These are phyloP conservation scores for Platerodrilus igneus DNA, from an alignment of 2,888 invertebrate genomes.

Conservation along the genomic window DNA sequence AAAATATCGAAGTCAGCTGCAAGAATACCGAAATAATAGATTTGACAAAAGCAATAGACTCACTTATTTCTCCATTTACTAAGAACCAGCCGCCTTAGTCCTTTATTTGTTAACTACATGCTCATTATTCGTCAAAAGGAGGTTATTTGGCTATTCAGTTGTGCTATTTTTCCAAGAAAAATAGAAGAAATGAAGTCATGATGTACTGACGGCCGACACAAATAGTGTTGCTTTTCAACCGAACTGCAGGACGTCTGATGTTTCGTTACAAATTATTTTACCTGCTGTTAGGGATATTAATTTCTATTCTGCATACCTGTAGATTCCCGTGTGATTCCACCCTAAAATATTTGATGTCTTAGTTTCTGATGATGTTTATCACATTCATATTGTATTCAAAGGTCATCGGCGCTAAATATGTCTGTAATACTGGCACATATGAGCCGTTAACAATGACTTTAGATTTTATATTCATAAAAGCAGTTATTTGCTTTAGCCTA, in stretches of 20 bases:
- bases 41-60: constrained; percentile 24
- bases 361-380: too few species aligned
- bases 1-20: constrained; percentile 35
- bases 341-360: too few species aligned
- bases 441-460: too few species aligned
- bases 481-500: too few species aligned
- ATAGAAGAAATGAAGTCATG: constrained; percentile 35
- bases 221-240: constrained; percentile 34
- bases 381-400: too few species aligned
- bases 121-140: constrained; percentile 39
- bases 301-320: constrained; percentile 22
- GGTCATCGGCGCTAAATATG: too few species aligned
- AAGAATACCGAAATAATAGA: constrained; percentile 27
- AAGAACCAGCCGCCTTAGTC: constrained; percentile 35
- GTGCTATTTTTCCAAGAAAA: constrained; percentile 33
- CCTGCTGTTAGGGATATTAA: constrained; percentile 34
- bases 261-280: constrained; percentile 44
- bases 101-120: constrained; percentile 37
- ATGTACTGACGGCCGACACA: constrained; percentile 36
- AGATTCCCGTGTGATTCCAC: too few species aligned
- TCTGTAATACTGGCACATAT: too few species aligned
- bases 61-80: constrained; percentile 42
- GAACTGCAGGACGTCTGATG: constrained; percentile 28
- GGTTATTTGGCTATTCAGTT: constrained; percentile 31
- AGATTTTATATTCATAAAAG: too few species aligned